phyloP scores from a whole-genome alignment of 1,140 invertebrate genomes.

The Adoxophyes honmai region DNA sequence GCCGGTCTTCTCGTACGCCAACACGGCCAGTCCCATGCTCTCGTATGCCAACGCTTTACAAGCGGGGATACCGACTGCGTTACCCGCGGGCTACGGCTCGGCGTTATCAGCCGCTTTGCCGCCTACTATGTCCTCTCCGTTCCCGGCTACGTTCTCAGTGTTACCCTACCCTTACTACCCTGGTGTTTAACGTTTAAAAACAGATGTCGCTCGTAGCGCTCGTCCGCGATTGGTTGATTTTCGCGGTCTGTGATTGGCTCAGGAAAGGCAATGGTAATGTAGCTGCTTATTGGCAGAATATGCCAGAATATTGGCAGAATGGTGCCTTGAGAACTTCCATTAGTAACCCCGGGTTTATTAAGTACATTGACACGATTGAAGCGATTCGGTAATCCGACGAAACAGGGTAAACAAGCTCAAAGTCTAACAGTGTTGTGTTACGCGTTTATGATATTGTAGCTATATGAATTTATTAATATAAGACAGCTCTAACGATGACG shows the following conservation, averaged over 20 bases:
- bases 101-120: slow-evolving; percentile 44
- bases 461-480: slow-evolving; percentile 12
- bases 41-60: slow-evolving; percentile 50
- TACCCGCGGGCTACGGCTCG: slow-evolving; percentile 49
- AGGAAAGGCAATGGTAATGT: no score
- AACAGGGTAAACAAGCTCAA: slow-evolving; percentile 71
- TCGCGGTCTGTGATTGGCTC: no score
- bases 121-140: slow-evolving; percentile 26
- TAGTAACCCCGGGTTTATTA: background rate
- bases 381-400: slow-evolving; percentile 16
- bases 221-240: background rate
- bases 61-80: slow-evolving; percentile 36
- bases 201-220: background rate
- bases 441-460: slow-evolving; percentile 30
- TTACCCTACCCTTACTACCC: slow-evolving; percentile 64
- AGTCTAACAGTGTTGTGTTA: slow-evolving; percentile 27
- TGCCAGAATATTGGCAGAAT: no score
- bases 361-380: no score
- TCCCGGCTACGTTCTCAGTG: slow-evolving; percentile 29
- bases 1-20: slow-evolving; percentile 61
- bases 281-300: no score
- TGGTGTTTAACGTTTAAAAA: slow-evolving; percentile 41
- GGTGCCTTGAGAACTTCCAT: background rate
- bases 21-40: slow-evolving; percentile 41
- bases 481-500: slow-evolving; percentile 3